These are phyloP conservation scores for Tiphia femorata DNA, from an alignment of 2,888 invertebrate genomes.

Conservation along the genomic window DNA sequence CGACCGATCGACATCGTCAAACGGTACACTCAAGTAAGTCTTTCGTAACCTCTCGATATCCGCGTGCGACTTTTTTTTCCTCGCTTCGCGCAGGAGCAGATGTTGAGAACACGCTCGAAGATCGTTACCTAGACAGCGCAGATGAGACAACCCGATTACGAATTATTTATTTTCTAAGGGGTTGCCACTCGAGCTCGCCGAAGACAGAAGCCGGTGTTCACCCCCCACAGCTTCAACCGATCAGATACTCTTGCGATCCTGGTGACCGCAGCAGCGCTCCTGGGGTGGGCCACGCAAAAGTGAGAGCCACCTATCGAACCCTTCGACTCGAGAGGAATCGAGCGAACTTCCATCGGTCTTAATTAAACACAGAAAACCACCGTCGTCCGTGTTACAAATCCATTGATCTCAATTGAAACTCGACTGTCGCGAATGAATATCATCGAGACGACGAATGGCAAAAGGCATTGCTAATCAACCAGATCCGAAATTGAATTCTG, in stretches of 20 bases:
- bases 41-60: background rate
- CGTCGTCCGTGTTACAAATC: too few relatives aligned
- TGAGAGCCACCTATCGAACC: too few relatives aligned
- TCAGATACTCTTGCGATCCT: slow-evolving; percentile 47
- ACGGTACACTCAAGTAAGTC: too few relatives aligned
- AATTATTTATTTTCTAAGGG: slow-evolving; percentile 62
- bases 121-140: slow-evolving; percentile 27
- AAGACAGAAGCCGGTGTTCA: slow-evolving; percentile 34
- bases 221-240: slow-evolving; percentile 47
- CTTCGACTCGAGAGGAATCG: too few relatives aligned
- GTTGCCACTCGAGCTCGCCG: slow-evolving; percentile 49
- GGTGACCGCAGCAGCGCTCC: background rate
- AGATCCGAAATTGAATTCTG: too few relatives aligned
- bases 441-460: too few relatives aligned
- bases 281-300: too few relatives aligned
- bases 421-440: too few relatives aligned
- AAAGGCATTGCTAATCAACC: too few relatives aligned
- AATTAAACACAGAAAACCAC: too few relatives aligned
- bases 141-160: slow-evolving; percentile 53
- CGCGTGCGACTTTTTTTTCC: background rate
- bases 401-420: too few relatives aligned
- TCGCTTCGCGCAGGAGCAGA: slow-evolving; percentile 24
- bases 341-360: too few relatives aligned
- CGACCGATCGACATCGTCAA: slow-evolving; percentile 28
- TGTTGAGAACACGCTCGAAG: slow-evolving; percentile 15